These are phyloP conservation scores for Chaetogeoica ovagalla DNA, from an alignment of 2,888 invertebrate genomes.

Conservation along the genomic window DNA sequence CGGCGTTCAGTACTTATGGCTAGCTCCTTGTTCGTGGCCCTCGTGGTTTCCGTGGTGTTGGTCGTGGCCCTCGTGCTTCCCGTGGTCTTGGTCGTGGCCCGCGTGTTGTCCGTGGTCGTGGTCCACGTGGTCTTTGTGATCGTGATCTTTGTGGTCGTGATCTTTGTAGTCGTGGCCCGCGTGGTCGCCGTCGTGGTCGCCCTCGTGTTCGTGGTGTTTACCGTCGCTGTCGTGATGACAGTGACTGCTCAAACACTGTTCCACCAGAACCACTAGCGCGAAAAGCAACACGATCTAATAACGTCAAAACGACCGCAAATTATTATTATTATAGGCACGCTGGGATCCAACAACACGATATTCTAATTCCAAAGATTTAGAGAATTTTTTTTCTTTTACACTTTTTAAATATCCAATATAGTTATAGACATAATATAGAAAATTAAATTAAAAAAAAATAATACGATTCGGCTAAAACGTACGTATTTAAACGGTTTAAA, in stretches of 20 bases:
- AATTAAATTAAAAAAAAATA: too few species aligned
- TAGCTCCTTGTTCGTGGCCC: neutral
- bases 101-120: neutral
- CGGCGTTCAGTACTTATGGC: neutral
- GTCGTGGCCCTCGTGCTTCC: neutral
- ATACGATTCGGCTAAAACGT: too few species aligned
- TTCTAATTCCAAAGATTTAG: too few species aligned
- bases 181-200: neutral
- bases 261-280: neutral
- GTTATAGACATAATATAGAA: too few species aligned
- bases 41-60: neutral
- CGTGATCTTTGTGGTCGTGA: neutral
- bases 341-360: neutral
- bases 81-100: neutral
- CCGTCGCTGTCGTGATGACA: neutral
- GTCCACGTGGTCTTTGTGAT: neutral
- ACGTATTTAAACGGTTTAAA: too few species aligned
- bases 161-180: neutral
- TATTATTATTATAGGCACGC: neutral
- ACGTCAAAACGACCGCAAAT: neutral
- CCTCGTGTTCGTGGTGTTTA: neutral
- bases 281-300: slow-evolving; percentile 16
- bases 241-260: neutral
- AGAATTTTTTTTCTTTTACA: too few species aligned
- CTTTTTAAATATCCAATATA: too few species aligned